Conservation (phyloP, 2,888 invertebrate genomes). For the Sepiola atlantica region DNA sequence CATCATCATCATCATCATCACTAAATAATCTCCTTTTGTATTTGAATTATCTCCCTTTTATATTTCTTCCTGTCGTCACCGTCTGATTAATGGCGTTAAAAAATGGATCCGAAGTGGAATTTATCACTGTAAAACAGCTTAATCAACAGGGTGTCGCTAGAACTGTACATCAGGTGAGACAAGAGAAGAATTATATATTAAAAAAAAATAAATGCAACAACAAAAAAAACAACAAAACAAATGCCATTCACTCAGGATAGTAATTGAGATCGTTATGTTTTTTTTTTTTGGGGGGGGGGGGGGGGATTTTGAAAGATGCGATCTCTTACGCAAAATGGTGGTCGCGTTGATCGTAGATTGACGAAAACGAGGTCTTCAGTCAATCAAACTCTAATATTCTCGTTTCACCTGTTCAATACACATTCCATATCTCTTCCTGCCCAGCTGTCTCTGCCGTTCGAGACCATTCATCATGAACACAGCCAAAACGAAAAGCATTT, state of each 20-base stretch:
- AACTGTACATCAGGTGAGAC: not conserved
- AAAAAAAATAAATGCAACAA: not conserved
- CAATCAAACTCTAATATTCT: not conserved
- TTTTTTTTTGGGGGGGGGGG: too few species aligned
- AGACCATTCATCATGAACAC: too few species aligned
- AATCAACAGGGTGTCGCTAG: not conserved
- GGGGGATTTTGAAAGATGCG: not conserved
- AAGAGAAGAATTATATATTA: not conserved
- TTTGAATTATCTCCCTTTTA: not conserved
- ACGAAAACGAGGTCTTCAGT: not conserved
- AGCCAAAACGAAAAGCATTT: too few species aligned
- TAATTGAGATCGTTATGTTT: too few species aligned
- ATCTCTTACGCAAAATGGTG: not conserved
- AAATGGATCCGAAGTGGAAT: not conserved
- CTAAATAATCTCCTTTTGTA: not conserved
- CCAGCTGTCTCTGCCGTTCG: too few species aligned
- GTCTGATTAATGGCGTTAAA: not conserved
- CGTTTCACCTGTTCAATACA: not conserved
- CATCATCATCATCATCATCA: not conserved
- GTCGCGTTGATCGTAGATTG: not conserved
- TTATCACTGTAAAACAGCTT: not conserved
- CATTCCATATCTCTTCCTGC: too few species aligned
- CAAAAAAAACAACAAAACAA: not conserved
- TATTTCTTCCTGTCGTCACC: not conserved
- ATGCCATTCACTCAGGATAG: too few species aligned